A percentile compares a stretch with the other conserved stretches of the same genome.
Evolutionary conservation across 2,888 invertebrate genomes (phyloP).

Genomic region (Stomorhina lunata): DNA sequence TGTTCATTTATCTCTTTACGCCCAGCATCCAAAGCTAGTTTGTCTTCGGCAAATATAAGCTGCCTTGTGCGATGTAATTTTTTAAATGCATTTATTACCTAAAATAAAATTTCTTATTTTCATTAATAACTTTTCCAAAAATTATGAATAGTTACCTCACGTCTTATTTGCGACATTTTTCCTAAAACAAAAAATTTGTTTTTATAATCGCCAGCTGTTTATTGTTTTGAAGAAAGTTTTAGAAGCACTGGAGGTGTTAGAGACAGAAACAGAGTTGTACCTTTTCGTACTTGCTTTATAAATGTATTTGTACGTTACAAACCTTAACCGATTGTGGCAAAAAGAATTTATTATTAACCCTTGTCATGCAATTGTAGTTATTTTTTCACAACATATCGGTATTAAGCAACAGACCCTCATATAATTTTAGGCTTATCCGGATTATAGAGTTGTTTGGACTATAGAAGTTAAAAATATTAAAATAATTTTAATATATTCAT

Average conservation of each 20-base stretch:
- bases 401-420: too few species aligned
- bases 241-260: conserved; percentile 3
- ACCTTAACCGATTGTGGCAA: too few species aligned
- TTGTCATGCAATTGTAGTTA: too few species aligned
- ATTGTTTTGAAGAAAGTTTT: neutral
- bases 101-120: conserved; percentile 17
- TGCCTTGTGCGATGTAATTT: conserved; percentile 86
- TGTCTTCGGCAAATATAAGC: conserved; percentile 85
- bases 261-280: neutral
- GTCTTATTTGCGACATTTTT: conserved; percentile 72
- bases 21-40: conserved; percentile 83
- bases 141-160: conserved; percentile 68
- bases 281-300: too few species aligned
- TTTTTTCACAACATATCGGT: too few species aligned
- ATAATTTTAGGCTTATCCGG: too few species aligned
- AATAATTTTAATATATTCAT: too few species aligned
- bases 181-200: neutral
- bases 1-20: conserved; percentile 88
- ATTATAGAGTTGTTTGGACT: too few species aligned
- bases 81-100: conserved; percentile 87
- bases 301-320: too few species aligned
- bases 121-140: conserved; percentile 4
- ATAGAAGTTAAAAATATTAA: too few species aligned
- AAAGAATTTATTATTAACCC: too few species aligned
- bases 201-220: conserved; percentile 31